Percentiles rank a stretch among this genome's conserved stretches.
phyloP scores from a whole-genome alignment of 2,797 vertebrate species.

The Telmatherina bonti region DNA sequence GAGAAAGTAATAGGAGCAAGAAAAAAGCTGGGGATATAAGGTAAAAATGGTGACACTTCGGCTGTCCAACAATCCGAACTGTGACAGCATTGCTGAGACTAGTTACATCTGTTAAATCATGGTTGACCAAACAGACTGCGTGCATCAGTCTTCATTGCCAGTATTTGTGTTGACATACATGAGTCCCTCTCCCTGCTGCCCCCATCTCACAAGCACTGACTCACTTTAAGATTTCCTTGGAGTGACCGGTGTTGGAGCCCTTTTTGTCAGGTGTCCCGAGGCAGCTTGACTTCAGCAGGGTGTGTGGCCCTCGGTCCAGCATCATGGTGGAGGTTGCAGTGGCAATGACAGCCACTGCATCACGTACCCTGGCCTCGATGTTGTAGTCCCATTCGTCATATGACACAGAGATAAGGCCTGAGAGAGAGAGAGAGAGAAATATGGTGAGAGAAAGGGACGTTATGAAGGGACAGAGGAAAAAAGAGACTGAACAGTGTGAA shows the following conservation, averaged over 20 bases:
- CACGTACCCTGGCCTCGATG: slow-evolving; percentile 96
- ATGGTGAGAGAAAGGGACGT: slow-evolving; percentile 41
- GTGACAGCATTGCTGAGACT: neutral
- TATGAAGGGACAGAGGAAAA: slow-evolving; percentile 17
- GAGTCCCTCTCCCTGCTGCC: neutral
- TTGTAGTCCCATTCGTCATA: slow-evolving; percentile 99
- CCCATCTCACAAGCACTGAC: slow-evolving; percentile 30
- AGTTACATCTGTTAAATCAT: neutral
- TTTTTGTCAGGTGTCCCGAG: slow-evolving; percentile 95
- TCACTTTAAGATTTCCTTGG: slow-evolving; percentile 87
- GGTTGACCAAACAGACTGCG: neutral
- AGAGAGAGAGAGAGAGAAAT: slow-evolving; percentile 36
- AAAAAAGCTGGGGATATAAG: too few species aligned
- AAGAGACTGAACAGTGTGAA: slow-evolving; percentile 32
- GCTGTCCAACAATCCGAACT: slow-evolving; percentile 2
- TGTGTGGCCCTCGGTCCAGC: slow-evolving; percentile 95
- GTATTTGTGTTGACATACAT: slow-evolving; percentile 11
- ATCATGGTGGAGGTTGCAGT: slow-evolving; percentile 99
- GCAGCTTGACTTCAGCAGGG: slow-evolving; percentile 95
- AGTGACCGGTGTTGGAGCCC: slow-evolving; percentile 76
- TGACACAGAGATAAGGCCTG: slow-evolving; percentile 95
- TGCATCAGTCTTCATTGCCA: neutral
- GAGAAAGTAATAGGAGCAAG: too few species aligned
- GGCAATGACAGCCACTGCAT: slow-evolving; percentile 98
- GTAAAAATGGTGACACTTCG: neutral